These are phyloP conservation scores for Anguilla pacifica DNA, from an alignment of 2,797 vertebrate genomes.

Conservation along the genomic window DNA sequence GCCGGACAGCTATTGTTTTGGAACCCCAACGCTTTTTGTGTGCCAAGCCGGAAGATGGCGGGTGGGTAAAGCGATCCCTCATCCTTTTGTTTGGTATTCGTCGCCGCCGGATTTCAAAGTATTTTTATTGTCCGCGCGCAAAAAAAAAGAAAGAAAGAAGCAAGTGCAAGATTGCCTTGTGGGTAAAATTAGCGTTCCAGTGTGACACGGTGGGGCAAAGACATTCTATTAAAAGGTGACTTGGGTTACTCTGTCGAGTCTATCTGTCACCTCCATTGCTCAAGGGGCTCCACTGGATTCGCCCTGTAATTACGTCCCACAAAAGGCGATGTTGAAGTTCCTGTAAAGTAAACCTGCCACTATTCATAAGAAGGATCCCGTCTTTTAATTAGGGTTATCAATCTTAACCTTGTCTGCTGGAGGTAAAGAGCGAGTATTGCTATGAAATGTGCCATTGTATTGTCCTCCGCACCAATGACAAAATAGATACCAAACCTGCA, in stretches of 20 bases:
- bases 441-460: conserved; percentile 55
- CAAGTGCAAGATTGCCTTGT: conserved; percentile 51
- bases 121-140: conserved; percentile 61
- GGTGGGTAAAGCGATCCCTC: conserved; percentile 63
- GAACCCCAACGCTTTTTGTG: conserved; percentile 61
- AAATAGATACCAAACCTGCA: conserved; percentile 51
- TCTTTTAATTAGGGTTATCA: conserved; percentile 54
- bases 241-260: conserved; percentile 37
- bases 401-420: conserved; percentile 49
- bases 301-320: conserved; percentile 59
- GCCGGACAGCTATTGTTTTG: conserved; percentile 68
- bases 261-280: conserved; percentile 49
- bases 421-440: conserved; percentile 51
- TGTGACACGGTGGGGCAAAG: conserved; percentile 67
- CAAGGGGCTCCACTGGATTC: conserved; percentile 42
- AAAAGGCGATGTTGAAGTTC: conserved; percentile 57
- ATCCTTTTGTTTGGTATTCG: conserved; percentile 71
- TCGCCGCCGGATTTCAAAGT: conserved; percentile 66
- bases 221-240: conserved; percentile 78
- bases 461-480: conserved; percentile 52
- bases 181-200: conserved; percentile 71
- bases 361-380: conserved; percentile 49
- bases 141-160: conserved; percentile 26
- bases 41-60: conserved; percentile 63
- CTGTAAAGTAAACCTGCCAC: conserved; percentile 58